Conservation (phyloP, 2,113 vertebrate genomes). For the Chroicocephalus ridibundus region DNA sequence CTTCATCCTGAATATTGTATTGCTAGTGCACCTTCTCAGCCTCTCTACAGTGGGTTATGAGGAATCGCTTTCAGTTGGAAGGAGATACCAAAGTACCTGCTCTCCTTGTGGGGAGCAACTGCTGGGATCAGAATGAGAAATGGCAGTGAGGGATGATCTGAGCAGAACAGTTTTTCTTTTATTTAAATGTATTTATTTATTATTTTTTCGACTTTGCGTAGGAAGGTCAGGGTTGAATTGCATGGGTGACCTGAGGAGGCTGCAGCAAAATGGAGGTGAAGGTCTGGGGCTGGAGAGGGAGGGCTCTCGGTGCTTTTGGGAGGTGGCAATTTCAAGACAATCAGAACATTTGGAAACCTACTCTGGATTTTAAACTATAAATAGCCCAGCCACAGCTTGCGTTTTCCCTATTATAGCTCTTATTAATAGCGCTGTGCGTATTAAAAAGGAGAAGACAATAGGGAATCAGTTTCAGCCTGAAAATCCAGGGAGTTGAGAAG, state of each 20-base stretch:
- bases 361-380: neutral
- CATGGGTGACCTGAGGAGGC: neutral
- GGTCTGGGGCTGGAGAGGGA: neutral
- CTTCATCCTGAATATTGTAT: neutral
- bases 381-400: neutral
- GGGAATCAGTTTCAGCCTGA: neutral
- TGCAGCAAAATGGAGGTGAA: neutral
- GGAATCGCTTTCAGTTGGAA: rapidly evolving
- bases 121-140: neutral
- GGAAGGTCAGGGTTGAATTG: neutral
- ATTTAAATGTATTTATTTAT: neutral
- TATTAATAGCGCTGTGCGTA: neutral
- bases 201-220: neutral
- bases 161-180: neutral
- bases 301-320: neutral
- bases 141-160: neutral
- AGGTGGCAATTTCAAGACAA: neutral
- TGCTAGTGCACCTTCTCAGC: neutral
- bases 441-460: neutral
- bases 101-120: neutral
- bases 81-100: neutral
- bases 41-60: neutral
- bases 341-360: neutral
- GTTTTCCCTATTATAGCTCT: neutral
- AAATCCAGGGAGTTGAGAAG: neutral